These are phyloP conservation scores for Perithous albicinctus DNA, from an alignment of 2,888 invertebrate genomes.

Conservation along the genomic window DNA sequence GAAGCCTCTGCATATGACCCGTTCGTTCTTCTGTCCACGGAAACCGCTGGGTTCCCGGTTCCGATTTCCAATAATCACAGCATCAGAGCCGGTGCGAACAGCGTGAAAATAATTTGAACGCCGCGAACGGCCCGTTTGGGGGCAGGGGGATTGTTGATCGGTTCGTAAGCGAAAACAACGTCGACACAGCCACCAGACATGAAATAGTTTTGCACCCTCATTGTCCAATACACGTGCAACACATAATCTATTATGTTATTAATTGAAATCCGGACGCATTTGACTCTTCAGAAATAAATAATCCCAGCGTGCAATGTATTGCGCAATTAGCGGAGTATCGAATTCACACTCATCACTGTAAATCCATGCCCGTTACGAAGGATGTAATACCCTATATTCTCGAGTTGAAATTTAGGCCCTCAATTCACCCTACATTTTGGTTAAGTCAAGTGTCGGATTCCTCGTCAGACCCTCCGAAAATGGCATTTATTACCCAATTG, in stretches of 20 bases:
- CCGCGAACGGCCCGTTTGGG: background rate
- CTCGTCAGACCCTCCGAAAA: too few relatives aligned
- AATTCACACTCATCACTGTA: background rate
- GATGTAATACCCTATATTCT: background rate
- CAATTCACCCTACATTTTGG: too few relatives aligned
- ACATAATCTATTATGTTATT: constrained; percentile 38
- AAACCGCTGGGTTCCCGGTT: constrained; percentile 35
- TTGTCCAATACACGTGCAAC: constrained; percentile 6
- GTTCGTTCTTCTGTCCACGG: background rate
- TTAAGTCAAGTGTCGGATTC: too few relatives aligned
- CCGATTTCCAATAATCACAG: constrained; percentile 56
- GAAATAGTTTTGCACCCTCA: constrained; percentile 6
- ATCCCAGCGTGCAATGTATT: background rate
- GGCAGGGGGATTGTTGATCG: background rate
- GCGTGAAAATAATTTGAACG: constrained; percentile 56
- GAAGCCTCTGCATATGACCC: constrained; percentile 14
- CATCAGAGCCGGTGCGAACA: constrained; percentile 25
- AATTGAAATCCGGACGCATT: constrained; percentile 18
- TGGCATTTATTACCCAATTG: too few relatives aligned
- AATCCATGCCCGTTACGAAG: background rate
- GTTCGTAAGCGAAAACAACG: constrained; percentile 28
- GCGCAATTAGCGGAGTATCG: background rate
- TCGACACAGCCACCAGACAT: constrained; percentile 6
- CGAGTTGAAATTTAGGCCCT: too few relatives aligned
- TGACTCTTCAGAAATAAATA: constrained; percentile 9